phyloP scores from a whole-genome alignment of 35 echinoderm and acorn worm genomes.

The Acanthaster planci region DNA sequence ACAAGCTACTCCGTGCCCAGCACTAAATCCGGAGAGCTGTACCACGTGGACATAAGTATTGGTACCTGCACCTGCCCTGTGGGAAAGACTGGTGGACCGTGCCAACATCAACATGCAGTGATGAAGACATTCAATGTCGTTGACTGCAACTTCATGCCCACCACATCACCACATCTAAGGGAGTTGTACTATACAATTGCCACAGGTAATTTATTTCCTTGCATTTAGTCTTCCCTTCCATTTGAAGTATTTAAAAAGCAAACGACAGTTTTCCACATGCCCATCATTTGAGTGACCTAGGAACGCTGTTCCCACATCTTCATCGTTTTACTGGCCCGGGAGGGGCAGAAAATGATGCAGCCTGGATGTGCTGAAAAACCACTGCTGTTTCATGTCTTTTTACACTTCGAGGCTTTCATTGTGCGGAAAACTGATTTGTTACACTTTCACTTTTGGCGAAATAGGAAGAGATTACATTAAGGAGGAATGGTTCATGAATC shows the following conservation, averaged over 20 bases:
- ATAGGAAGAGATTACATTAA: too few species aligned
- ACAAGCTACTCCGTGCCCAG: slow-evolving; percentile 51
- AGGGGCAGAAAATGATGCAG: too few species aligned
- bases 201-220: slow-evolving; percentile 40
- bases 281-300: not conserved
- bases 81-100: slow-evolving; percentile 52
- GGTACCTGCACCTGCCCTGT: slow-evolving; percentile 56
- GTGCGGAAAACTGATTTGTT: too few species aligned
- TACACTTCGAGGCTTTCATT: too few species aligned
- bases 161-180: slow-evolving; percentile 24
- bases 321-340: too few species aligned
- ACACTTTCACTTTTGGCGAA: too few species aligned
- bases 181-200: slow-evolving; percentile 30
- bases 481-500: too few species aligned
- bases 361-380: too few species aligned
- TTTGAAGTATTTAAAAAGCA: not conserved
- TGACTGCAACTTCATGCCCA: slow-evolving; percentile 37
- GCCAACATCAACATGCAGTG: slow-evolving; percentile 57
- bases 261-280: not conserved
- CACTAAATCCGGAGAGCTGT: not conserved
- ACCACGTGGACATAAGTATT: slow-evolving; percentile 42
- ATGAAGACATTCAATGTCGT: slow-evolving; percentile 36
- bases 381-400: too few species aligned
- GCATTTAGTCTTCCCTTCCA: too few species aligned
- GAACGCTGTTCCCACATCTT: not conserved